Percentiles rank a stretch among this genome's conserved stretches.
These are phyloP conservation scores for Takifugu rubripes DNA, from an alignment of 2,797 vertebrate genomes.

Conservation along the genomic window DNA sequence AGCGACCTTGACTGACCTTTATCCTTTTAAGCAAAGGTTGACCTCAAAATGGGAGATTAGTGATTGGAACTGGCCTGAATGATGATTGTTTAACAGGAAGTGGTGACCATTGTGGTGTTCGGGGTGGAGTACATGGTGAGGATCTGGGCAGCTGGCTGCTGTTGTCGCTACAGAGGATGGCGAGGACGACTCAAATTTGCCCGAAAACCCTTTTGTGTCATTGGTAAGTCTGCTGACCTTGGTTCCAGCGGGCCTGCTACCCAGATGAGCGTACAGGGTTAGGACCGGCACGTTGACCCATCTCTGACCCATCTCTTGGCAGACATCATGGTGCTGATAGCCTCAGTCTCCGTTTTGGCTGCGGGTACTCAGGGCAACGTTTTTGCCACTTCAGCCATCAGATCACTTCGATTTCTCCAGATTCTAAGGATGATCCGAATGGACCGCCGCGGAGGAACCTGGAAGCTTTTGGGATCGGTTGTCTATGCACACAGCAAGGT, in stretches of 20 bases:
- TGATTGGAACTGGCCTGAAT: too few relatives aligned
- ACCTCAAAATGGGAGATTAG: too few relatives aligned
- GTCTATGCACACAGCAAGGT: slow-evolving; percentile 98
- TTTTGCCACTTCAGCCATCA: slow-evolving; percentile 93
- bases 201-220: slow-evolving; percentile 96
- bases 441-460: slow-evolving; percentile 66
- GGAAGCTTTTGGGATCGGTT: slow-evolving; percentile 95
- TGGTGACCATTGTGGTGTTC: slow-evolving; percentile 97
- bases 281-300: neutral
- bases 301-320: slow-evolving; percentile 5
- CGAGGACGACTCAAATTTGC: slow-evolving; percentile 92
- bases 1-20: too few relatives aligned
- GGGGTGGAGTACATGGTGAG: slow-evolving; percentile 96
- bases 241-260: too few relatives aligned
- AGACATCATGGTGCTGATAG: slow-evolving; percentile 97
- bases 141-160: slow-evolving; percentile 98
- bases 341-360: slow-evolving; percentile 93
- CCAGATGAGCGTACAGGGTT: too few relatives aligned
- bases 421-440: slow-evolving; percentile 70
- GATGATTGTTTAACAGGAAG: slow-evolving; percentile 78
- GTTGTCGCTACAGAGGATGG: slow-evolving; percentile 95
- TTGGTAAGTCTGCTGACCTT: slow-evolving; percentile 70
- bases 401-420: slow-evolving; percentile 93
- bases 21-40: too few relatives aligned
- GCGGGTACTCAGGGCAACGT: slow-evolving; percentile 97